Conservation (phyloP, 2,888 invertebrate species). For the Eurytoma adleriae region DNA sequence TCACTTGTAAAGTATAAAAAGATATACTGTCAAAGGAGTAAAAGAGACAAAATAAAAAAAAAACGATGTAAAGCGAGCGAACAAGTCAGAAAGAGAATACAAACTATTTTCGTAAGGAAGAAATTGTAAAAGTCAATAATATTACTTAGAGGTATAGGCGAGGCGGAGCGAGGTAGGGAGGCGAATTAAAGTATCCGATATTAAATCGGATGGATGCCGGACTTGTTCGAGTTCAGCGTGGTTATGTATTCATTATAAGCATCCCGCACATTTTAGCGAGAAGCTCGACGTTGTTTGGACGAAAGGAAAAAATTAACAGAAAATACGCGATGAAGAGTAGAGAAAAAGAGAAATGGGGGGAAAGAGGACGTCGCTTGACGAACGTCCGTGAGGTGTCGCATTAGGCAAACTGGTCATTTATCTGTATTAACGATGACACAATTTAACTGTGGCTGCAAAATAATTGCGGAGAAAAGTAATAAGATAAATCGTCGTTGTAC, state of each 20-base stretch:
- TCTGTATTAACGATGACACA: conserved; percentile 2
- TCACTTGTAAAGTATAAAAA: conserved; percentile 65
- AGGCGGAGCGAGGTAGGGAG: conserved; percentile 41
- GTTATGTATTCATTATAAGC: conserved; percentile 40
- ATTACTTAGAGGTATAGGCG: conserved; percentile 62
- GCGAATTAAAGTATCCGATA: neutral
- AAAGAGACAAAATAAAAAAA: conserved; percentile 6
- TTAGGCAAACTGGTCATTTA: conserved; percentile 22
- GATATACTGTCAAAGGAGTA: conserved; percentile 57
- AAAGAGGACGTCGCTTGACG: conserved; percentile 19
- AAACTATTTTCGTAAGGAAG: conserved; percentile 74
- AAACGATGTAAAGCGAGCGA: neutral
- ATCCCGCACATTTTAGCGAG: conserved; percentile 40
- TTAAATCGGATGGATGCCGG: conserved; percentile 1
- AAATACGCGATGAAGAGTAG: conserved; percentile 4
- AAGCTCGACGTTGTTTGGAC: conserved; percentile 35
- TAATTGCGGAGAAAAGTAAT: neutral
- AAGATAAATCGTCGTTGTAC: conserved; percentile 6
- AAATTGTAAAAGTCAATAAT: conserved; percentile 75
- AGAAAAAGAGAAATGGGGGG: neutral
- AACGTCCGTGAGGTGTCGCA: conserved; percentile 17
- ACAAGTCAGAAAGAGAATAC: conserved; percentile 59
- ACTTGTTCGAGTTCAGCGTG: conserved; percentile 41
- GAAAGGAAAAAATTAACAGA: conserved; percentile 13
- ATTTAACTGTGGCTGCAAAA: conserved; percentile 24